phyloP scores from a whole-genome alignment of 1,140 invertebrate species.

The Trichomalopsis sarcophagae region DNA sequence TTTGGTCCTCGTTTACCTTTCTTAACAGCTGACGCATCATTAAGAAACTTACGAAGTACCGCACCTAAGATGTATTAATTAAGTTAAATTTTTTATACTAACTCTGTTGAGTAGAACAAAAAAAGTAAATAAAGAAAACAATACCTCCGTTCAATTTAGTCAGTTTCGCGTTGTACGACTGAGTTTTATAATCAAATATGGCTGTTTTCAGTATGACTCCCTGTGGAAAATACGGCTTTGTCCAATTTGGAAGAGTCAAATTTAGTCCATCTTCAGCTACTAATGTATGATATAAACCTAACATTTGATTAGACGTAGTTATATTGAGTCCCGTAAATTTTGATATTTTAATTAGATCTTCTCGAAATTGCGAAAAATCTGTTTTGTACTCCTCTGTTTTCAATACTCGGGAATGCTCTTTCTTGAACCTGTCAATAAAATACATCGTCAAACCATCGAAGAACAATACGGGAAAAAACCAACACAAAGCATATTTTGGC shows the following conservation, averaged over 20 bases:
- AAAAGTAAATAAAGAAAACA: background rate
- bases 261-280: background rate
- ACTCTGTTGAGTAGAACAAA: background rate
- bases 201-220: background rate
- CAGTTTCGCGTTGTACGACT: background rate
- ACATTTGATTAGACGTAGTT: background rate
- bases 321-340: background rate
- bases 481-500: too few species aligned
- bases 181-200: background rate
- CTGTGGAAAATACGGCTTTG: background rate
- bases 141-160: background rate
- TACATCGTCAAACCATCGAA: background rate
- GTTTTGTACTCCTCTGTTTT: background rate
- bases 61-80: background rate
- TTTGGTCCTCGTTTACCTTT: conserved; percentile 67
- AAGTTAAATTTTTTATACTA: background rate
- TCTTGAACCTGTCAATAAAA: background rate
- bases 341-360: background rate
- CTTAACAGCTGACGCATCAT: conserved; percentile 48
- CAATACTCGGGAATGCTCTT: background rate
- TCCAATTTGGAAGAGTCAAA: background rate
- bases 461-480: background rate
- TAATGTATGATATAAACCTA: conserved; percentile 1
- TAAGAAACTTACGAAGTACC: conserved; percentile 55
- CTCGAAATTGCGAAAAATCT: background rate